Base-by-base conservation (phyloP, 2,113 vertebrate genomes). In the Atractosteus spatula region DNA sequence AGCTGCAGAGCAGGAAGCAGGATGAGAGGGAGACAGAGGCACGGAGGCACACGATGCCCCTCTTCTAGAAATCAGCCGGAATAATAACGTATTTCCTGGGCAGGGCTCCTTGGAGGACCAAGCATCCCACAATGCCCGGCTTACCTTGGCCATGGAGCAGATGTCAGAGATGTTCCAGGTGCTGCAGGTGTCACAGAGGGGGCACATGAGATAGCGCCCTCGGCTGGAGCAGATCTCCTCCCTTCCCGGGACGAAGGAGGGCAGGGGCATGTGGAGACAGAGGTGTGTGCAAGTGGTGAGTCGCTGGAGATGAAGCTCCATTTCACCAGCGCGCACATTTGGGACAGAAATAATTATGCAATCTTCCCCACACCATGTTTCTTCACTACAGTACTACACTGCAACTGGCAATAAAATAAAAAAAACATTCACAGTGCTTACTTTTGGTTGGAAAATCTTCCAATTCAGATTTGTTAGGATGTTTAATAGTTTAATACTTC, bases 121-220 rank as follows among this genome's bases (percentile, higher is more conserved):
- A 16, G 3, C n/a, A 51, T 41, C 7, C 44, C 59, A 62, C 43
- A 17, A 4, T 11, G 16, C 55, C 10, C 56, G 57, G 16, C 74
- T 29, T 78, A 92, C 94, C 88, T 93, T 92, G 8, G 91, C 93
- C 91, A 92, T 91, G 71, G 89, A 85, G 82, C 92, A 94, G 83
- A 91, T 93, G 5, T 94, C 88, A 0, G 92, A 93, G 79, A 94
- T 86, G 80, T 90, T 91, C 92, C 92, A 93, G 10, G 76, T 81
- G 66, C 83, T 72, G 41, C 93, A 94, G 17, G 86, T 91, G 56
- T 92, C 87, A 63, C 91, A 93, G 29, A 93, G 87, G 0, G 89
- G 92, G 77, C 92, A 91, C 91, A 92, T 93, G 69, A 87, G 87
- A 73, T 93, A 94, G 64, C 8, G 76, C 3, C 76, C 75, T 14